Conservation (phyloP, 1,140 invertebrate genomes). For the Apis dorsata region DNA sequence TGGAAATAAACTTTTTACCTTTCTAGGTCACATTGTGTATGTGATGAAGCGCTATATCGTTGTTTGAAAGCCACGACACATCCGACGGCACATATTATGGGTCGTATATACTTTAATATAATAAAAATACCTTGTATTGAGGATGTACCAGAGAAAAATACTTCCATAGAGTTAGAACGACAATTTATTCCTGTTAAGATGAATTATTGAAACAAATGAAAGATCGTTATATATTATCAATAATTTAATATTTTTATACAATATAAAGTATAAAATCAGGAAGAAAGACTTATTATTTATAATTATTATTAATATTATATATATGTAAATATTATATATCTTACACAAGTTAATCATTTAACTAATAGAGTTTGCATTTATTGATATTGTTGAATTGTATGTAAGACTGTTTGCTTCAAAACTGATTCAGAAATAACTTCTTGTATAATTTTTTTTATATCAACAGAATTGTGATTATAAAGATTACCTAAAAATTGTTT, state of each 20-base stretch:
- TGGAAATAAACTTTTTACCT: background rate
- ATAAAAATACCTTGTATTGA: constrained; percentile 89
- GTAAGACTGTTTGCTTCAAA: constrained; percentile 53
- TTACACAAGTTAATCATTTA: background rate
- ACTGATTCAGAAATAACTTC: constrained; percentile 43
- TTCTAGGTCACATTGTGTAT: constrained; percentile 88
- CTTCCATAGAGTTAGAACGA: constrained; percentile 30
- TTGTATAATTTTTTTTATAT: constrained; percentile 39
- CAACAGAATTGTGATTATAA: constrained; percentile 59
- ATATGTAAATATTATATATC: constrained; percentile 3
- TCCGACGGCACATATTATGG: constrained; percentile 87
- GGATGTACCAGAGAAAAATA: constrained; percentile 74
- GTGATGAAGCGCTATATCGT: constrained; percentile 89
- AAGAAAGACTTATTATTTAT: background rate
- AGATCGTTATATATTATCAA: background rate
- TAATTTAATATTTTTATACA: constrained; percentile 46
- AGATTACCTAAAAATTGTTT: constrained; percentile 65
- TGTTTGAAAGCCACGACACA: constrained; percentile 89
- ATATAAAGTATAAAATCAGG: background rate
- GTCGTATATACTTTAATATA: constrained; percentile 93
- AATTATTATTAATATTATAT: background rate
- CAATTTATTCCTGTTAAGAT: constrained; percentile 64
- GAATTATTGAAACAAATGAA: constrained; percentile 53
- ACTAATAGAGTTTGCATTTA: background rate
- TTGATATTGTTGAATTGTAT: constrained; percentile 3